Base-by-base conservation (phyloP, 2,113 vertebrate species). In the Sebastes schlegelii region DNA sequence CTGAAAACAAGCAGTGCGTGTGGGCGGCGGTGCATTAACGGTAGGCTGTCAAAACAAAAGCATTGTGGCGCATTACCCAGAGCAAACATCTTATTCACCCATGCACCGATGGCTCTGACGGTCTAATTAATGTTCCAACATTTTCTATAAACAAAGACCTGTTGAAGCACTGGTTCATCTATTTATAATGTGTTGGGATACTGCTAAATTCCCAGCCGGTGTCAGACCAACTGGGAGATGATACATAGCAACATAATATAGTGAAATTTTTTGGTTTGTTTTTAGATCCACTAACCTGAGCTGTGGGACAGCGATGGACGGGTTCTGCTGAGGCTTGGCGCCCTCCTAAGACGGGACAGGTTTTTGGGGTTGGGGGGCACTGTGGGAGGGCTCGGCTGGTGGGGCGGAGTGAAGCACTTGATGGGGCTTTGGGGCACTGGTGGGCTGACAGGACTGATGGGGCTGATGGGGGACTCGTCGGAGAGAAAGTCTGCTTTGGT, bases 301-400 rank as follows among this genome's bases (percentile, higher is more conserved):
- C 92, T 93, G 77, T 95, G 92, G 58, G 93, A 93, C 19, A 89
- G 67, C 0, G 92, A 88, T 2, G 92, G 92, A 11, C 77, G 86
- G 1, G 92, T 88, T 62, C 93, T 94, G 90, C 88, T 97, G 76
- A 97, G 90, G 91, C 94, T 96, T 2, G 94, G 89, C 0, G 95
- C 90, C 87, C 93, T 95, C 81, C 95, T 96, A 5, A 97, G 60
- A 1, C 94, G 88, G 11, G 92, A 84, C 13, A 46, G 16, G 26
- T 90, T 91, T 82, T 89, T 94, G 26, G 91, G 75, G 70, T 91
- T 92, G 13, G 93, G 93, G 26, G 93, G 90, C 40, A 90, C 82
- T 1, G 90, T 86, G 11, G 95, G 95, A 3, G 95, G 95, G 34
- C 92, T 94, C 0, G 95, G 95, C 63, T 94, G 94, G 87, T 94